phyloP scores from a whole-genome alignment of 2,797 vertebrate species.

The Oophaga sylvatica region DNA sequence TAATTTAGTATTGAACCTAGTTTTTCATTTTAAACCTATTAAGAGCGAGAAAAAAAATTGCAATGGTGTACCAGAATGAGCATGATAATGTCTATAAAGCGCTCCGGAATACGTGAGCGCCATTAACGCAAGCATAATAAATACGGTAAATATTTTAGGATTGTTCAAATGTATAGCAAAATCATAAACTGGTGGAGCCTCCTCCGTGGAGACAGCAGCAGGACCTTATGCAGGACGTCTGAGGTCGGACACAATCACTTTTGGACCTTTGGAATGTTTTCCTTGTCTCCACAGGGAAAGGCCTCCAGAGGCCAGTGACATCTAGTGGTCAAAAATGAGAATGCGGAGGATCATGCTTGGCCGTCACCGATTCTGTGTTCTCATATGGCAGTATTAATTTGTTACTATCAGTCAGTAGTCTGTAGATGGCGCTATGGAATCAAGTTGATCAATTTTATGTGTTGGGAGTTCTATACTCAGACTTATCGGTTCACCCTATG shows the following conservation, averaged over 20 bases:
- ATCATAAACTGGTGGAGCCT: background rate
- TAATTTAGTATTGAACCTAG: too few relatives aligned
- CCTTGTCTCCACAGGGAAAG: background rate
- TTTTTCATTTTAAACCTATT: too few relatives aligned
- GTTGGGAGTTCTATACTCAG: background rate
- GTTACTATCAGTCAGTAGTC: background rate
- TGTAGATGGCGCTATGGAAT: background rate
- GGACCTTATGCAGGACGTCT: background rate
- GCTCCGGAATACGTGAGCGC: too few relatives aligned
- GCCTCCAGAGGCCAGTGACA: conserved; percentile 6
- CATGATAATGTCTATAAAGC: too few relatives aligned
- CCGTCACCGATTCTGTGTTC: background rate
- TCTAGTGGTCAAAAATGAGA: conserved; percentile 32
- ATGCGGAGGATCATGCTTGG: background rate
- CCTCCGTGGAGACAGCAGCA: background rate
- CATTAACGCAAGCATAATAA: too few relatives aligned
- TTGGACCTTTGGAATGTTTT: background rate
- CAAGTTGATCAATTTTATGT: background rate
- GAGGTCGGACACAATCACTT: too few relatives aligned
- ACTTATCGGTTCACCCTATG: background rate
- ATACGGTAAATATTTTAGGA: background rate
- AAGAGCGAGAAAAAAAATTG: too few relatives aligned
- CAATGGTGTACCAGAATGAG: too few relatives aligned
- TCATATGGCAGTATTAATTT: background rate
- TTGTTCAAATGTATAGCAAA: background rate